These are phyloP conservation scores for Stomatorhinus ivindoensis DNA, from an alignment of 2,113 vertebrate species.

Conservation along the genomic window DNA sequence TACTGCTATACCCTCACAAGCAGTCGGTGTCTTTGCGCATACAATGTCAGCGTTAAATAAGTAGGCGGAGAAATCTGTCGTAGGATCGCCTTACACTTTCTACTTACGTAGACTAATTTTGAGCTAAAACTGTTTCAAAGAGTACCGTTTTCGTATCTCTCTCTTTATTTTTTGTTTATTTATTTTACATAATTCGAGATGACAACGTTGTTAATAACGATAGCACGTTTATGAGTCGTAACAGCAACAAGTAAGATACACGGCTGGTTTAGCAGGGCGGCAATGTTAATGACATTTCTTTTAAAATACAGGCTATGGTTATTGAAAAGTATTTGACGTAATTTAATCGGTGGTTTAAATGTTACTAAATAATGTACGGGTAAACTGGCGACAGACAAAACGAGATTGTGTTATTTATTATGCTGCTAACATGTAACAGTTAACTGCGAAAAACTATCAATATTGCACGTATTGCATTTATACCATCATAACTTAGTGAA, in stretches of 20 bases:
- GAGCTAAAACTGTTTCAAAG: background rate
- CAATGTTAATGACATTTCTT: background rate
- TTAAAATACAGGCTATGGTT: background rate
- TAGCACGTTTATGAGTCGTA: background rate
- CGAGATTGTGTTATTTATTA: background rate
- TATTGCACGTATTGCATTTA: background rate
- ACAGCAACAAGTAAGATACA: background rate
- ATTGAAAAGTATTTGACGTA: background rate
- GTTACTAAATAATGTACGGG: background rate
- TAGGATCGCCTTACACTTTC: background rate
- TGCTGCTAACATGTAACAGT: background rate
- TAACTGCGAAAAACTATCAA: background rate
- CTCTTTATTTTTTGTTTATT: background rate
- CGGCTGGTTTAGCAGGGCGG: background rate
- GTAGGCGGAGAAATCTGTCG: background rate
- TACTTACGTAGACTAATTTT: background rate
- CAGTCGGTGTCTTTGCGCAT: background rate
- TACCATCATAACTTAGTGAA: background rate
- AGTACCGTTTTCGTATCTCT: background rate
- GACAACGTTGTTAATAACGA: background rate
- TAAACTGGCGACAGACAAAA: background rate
- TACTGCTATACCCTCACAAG: background rate
- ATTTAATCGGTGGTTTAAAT: background rate
- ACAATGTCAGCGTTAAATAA: background rate
- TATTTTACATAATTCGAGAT: background rate